Conservation (phyloP, 2,113 vertebrate species). For the Rattus norvegicus region GRCr8 NC_086033.1:71899001-71899500, state of each 20-base stretch:
- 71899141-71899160: fast-evolving
- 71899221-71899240: background rate
- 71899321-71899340: background rate
- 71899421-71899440: background rate
- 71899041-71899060: background rate
- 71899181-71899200: background rate
- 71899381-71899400: background rate
- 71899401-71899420: background rate
- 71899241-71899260: too few relatives aligned
- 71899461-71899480: background rate
- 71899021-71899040: background rate
- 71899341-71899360: background rate
- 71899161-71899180: background rate
- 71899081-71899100: background rate
- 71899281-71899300: background rate
- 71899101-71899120: background rate
- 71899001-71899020: background rate
- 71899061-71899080: too few relatives aligned
- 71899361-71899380: background rate
- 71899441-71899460: background rate
- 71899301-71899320: background rate
- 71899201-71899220: background rate
- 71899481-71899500: background rate
- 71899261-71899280: background rate
- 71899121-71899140: fast-evolving